Conservation (phyloP, 2,888 invertebrate genomes). For the Drosophila paranaensis region DNA sequence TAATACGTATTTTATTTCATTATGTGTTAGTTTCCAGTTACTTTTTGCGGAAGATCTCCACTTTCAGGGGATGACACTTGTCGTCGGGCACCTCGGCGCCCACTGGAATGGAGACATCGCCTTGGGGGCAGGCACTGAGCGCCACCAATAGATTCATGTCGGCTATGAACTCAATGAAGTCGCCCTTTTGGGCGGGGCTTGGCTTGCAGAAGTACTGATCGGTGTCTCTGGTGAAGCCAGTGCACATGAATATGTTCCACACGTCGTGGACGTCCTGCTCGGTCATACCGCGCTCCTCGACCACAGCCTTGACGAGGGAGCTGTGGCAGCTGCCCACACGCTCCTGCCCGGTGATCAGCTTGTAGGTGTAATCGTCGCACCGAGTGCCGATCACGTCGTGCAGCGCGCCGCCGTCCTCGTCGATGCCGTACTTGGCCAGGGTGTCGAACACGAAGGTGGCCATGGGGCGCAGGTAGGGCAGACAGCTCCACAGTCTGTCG, state of each 20-base stretch:
- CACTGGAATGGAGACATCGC: conserved; percentile 85
- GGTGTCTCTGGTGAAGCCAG: conserved; percentile 85
- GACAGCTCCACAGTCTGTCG: conserved; percentile 85
- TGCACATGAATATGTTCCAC: conserved; percentile 86
- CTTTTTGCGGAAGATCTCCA: conserved; percentile 83
- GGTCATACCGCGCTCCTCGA: conserved; percentile 81
- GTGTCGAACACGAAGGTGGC: conserved; percentile 86
- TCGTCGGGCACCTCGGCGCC: conserved; percentile 84
- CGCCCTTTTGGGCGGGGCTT: conserved; percentile 85
- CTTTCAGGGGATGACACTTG: conserved; percentile 84
- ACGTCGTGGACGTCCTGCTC: conserved; percentile 86
- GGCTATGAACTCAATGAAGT: conserved; percentile 86
- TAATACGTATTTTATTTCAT: not conserved
- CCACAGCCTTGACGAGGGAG: conserved; percentile 84
- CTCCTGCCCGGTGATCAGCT: conserved; percentile 85
- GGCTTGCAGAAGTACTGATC: conserved; percentile 86
- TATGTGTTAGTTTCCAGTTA: not conserved
- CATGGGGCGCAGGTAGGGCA: conserved; percentile 85
- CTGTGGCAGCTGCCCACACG: conserved; percentile 85
- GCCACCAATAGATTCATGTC: conserved; percentile 86
- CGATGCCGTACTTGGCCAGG: conserved; percentile 84
- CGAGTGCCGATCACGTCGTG: conserved; percentile 86
- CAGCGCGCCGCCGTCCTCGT: conserved; percentile 85
- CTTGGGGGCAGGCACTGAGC: conserved; percentile 85
- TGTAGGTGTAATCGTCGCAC: conserved; percentile 86